Conservation (phyloP, 2,888 invertebrate genomes). For the Pandemis corylana region DNA sequence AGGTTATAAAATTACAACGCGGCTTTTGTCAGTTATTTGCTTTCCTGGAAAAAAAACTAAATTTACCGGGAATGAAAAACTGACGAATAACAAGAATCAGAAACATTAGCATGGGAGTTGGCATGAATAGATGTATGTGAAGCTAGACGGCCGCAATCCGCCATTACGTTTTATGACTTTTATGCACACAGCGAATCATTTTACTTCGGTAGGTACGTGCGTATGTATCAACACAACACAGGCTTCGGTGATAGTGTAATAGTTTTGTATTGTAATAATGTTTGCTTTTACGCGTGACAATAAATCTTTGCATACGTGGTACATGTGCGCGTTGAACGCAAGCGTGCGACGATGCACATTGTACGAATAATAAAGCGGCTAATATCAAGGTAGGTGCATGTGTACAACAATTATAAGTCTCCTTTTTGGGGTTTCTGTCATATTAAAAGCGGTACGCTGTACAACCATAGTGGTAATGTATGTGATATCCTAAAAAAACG, state of each 20-base stretch:
- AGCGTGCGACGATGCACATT: not conserved
- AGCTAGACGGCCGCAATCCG: conserved; percentile 33
- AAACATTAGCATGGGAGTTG: conserved; percentile 58
- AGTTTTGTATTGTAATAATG: conserved; percentile 44
- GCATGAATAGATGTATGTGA: conserved; percentile 43
- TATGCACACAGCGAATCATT: conserved; percentile 74
- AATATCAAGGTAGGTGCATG: not conserved
- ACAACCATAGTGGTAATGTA: not conserved
- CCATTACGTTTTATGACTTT: conserved; percentile 27
- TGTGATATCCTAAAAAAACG: no score
- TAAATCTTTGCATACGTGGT: conserved; percentile 16
- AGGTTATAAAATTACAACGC: no score
- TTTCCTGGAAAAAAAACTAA: not conserved
- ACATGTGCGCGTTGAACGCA: not conserved
- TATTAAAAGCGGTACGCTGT: not conserved
- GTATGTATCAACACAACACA: conserved; percentile 56
- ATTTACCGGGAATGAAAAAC: conserved; percentile 26
- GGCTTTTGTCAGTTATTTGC: no score
- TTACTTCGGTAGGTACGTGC: conserved; percentile 62
- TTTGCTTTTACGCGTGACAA: conserved; percentile 43
- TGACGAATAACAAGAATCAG: conserved; percentile 57
- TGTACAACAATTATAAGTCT: not conserved
- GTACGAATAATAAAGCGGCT: not conserved
- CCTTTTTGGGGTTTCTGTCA: not conserved
- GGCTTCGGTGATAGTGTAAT: conserved; percentile 45